A percentile compares a stretch with the other conserved stretches of the same genome.
These are phyloP conservation scores for Onychomys torridus DNA, from an alignment of 2,797 vertebrate genomes.

Conservation along the genomic window DNA sequence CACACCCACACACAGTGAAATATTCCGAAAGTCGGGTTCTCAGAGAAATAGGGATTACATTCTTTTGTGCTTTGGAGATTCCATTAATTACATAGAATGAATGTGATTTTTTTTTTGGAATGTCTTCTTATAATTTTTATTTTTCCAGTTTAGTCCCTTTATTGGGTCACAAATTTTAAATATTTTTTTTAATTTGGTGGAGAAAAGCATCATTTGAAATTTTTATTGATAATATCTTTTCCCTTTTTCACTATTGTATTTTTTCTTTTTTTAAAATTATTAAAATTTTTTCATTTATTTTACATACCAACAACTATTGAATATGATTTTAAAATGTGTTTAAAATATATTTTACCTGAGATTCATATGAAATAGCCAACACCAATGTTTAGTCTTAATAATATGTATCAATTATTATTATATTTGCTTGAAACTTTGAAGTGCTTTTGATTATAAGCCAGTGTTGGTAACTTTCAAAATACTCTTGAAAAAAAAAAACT, in stretches of 20 bases:
- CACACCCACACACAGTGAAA: not conserved
- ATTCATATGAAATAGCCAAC: not conserved
- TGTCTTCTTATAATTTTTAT: too few species aligned
- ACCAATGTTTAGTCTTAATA: not conserved
- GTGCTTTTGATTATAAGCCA: not conserved
- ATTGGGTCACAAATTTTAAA: too few species aligned
- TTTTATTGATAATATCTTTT: too few species aligned
- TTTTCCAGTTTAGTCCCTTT: too few species aligned
- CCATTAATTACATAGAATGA: not conserved
- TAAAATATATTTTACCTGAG: not conserved
- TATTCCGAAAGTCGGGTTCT: not conserved
- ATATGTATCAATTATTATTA: not conserved
- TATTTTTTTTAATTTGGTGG: too few species aligned
- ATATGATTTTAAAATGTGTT: not conserved
- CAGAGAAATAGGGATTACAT: not conserved
- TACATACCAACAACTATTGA: not conserved
- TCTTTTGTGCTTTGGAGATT: not conserved
- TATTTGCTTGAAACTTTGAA: not conserved
- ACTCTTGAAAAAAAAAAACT: not conserved
- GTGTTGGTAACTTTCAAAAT: not conserved
- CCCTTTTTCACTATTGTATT: too few species aligned
- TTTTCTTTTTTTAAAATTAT: too few species aligned
- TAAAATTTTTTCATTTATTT: too few species aligned
- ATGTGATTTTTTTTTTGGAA: too few species aligned
- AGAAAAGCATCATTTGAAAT: too few species aligned